Conservation (phyloP, 2,797 vertebrate genomes). For the Lacerta agilis region DNA sequence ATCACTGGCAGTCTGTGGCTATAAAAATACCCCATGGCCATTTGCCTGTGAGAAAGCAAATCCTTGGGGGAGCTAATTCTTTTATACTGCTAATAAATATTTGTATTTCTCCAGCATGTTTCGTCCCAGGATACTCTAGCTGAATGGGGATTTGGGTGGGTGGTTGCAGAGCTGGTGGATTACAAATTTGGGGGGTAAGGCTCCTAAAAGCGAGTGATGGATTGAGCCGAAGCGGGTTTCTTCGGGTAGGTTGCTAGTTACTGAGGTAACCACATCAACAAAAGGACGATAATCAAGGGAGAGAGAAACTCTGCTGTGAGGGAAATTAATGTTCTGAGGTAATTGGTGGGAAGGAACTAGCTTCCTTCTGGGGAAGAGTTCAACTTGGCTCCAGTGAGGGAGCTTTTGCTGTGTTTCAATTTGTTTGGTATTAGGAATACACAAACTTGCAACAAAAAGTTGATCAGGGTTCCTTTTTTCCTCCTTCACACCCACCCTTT, state of each 20-base stretch:
- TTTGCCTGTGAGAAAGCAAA: neutral
- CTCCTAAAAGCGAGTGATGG: neutral
- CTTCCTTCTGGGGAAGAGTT: neutral
- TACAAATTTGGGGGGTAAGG: neutral
- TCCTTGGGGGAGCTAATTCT: neutral
- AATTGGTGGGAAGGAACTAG: neutral
- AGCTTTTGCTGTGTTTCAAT: neutral
- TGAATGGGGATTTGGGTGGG: neutral
- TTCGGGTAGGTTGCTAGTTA: slow-evolving; percentile 46
- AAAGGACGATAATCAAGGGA: neutral
- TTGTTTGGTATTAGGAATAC: neutral
- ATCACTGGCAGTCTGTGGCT: neutral
- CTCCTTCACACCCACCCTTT: neutral
- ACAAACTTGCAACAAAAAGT: neutral
- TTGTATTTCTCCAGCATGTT: slow-evolving; percentile 3
- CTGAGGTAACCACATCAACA: slow-evolving; percentile 42
- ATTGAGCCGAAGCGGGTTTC: neutral
- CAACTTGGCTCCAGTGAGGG: neutral
- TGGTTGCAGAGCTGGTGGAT: neutral
- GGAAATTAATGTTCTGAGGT: neutral
- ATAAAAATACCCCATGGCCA: slow-evolving; percentile 11
- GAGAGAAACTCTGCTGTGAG: neutral
- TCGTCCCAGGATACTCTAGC: neutral
- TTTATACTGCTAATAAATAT: neutral
- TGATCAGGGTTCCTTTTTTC: neutral